Percentiles rank a stretch among this genome's conserved stretches.
These are phyloP conservation scores for Atrina japonica DNA, from an alignment of 2,888 invertebrate genomes.

Conservation along the genomic window DNA sequence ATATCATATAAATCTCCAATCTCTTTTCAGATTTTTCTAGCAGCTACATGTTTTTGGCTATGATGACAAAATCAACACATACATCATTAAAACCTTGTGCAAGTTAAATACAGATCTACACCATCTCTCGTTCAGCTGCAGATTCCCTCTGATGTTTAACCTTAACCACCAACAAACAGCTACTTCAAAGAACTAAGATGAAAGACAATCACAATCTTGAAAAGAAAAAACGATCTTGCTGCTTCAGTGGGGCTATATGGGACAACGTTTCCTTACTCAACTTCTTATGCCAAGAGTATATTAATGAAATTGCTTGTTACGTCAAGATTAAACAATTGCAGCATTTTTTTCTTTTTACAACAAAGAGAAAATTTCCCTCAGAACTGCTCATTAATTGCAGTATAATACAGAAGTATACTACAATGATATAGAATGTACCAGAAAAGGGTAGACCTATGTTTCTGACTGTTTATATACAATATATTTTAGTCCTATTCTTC, in stretches of 20 bases:
- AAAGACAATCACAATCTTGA: slow-evolving; percentile 43
- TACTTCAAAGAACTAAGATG: slow-evolving; percentile 46
- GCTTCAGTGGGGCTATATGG: slow-evolving; percentile 25
- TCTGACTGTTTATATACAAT: no score
- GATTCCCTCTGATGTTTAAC: slow-evolving; percentile 41
- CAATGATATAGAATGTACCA: no score
- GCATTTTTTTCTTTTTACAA: no score
- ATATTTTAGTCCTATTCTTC: no score
- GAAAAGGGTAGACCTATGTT: no score
- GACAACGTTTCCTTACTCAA: slow-evolving; percentile 17
- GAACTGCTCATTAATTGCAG: no score
- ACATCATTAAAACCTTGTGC: slow-evolving; percentile 34
- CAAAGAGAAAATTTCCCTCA: no score
- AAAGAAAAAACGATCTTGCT: slow-evolving; percentile 37
- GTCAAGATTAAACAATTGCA: no score
- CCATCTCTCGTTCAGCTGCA: slow-evolving; percentile 43
- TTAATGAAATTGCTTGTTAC: no score
- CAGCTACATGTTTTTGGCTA: slow-evolving; percentile 27
- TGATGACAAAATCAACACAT: slow-evolving; percentile 39
- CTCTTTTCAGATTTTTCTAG: slow-evolving; percentile 3
- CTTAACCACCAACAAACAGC: slow-evolving; percentile 36
- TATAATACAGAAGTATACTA: no score
- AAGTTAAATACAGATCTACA: slow-evolving; percentile 26
- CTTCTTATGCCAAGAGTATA: slow-evolving; percentile 5
- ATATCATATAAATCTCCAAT: slow-evolving; percentile 1